Conservation (phyloP, 2,797 vertebrate species). For the Apogon talboti region DNA sequence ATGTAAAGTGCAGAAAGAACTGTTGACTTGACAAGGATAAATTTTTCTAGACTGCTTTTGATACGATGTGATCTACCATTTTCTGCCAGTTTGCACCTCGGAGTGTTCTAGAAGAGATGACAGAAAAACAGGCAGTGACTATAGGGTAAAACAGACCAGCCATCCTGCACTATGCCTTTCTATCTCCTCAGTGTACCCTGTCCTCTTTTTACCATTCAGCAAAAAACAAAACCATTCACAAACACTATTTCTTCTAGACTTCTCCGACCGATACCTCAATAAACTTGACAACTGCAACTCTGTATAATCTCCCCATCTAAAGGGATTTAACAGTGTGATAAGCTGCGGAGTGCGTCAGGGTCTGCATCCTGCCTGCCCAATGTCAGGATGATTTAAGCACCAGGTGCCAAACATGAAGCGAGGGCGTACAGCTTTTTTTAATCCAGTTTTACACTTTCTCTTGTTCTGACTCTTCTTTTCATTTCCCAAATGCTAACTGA, state of each 20-base stretch:
- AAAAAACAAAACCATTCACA: background rate
- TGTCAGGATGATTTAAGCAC: slow-evolving; percentile 67
- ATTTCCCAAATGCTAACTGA: slow-evolving; percentile 68
- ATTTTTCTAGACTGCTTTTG: slow-evolving; percentile 26
- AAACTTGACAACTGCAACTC: slow-evolving; percentile 20
- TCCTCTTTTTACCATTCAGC: background rate
- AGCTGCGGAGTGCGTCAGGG: slow-evolving; percentile 34
- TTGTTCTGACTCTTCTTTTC: slow-evolving; percentile 71
- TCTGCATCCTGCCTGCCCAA: slow-evolving; percentile 50
- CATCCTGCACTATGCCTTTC: background rate
- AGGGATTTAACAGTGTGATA: slow-evolving; percentile 52
- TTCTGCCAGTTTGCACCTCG: slow-evolving; percentile 30
- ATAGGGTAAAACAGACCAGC: background rate
- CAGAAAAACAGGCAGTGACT: slow-evolving; percentile 12
- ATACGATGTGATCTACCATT: slow-evolving; percentile 18
- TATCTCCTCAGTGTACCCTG: background rate
- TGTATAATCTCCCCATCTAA: slow-evolving; percentile 36
- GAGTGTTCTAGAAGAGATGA: slow-evolving; percentile 8
- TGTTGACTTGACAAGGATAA: slow-evolving; percentile 45
- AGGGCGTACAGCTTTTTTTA: slow-evolving; percentile 54
- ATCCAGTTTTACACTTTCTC: slow-evolving; percentile 71
- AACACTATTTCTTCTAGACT: slow-evolving; percentile 8
- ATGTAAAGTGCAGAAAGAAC: slow-evolving; percentile 47
- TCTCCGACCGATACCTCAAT: background rate
- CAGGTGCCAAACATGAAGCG: slow-evolving; percentile 31